Conservation (phyloP, 64 coral and sea anemone genomes). For the Hydrozoanthus tunicans region DNA sequence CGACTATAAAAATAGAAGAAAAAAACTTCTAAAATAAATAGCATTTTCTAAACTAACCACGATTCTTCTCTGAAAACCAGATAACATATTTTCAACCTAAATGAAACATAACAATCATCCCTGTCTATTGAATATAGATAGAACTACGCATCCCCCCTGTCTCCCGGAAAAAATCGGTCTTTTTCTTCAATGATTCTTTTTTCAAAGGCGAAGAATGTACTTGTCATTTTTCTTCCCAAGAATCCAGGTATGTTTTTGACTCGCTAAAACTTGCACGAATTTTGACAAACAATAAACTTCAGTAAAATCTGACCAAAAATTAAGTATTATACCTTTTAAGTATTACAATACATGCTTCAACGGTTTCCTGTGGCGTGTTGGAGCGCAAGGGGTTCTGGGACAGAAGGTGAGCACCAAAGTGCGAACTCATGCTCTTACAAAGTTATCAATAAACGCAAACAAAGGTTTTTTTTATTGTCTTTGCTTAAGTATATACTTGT, state of each 20-base stretch:
- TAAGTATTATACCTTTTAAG: too few relatives aligned
- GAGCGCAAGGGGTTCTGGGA: constrained; percentile 7
- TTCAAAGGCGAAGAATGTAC: constrained; percentile 10
- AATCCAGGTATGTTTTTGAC: too few relatives aligned
- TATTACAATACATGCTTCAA: not conserved
- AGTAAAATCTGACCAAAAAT: too few relatives aligned
- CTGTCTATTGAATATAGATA: constrained; percentile 6
- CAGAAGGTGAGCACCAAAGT: constrained; percentile 2
- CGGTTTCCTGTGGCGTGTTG: not conserved
- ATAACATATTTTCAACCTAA: not conserved
- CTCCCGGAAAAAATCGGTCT: constrained; percentile 6
- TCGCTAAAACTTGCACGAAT: too few relatives aligned
- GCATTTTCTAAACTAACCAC: not conserved
- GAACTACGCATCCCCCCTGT: constrained; percentile 1
- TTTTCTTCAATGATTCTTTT: constrained; percentile 2
- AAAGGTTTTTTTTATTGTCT: not conserved
- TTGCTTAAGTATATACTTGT: not conserved
- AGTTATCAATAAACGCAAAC: not conserved
- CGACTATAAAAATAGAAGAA: constrained; percentile 14
- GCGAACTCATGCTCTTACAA: not conserved
- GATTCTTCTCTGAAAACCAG: constrained; percentile 5
- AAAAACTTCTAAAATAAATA: not conserved
- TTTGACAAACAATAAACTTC: too few relatives aligned
- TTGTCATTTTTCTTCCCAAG: not conserved
- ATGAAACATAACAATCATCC: not conserved